phyloP scores from a whole-genome alignment of 2,113 vertebrate species.

The Tricholaema leucomelas region DNA sequence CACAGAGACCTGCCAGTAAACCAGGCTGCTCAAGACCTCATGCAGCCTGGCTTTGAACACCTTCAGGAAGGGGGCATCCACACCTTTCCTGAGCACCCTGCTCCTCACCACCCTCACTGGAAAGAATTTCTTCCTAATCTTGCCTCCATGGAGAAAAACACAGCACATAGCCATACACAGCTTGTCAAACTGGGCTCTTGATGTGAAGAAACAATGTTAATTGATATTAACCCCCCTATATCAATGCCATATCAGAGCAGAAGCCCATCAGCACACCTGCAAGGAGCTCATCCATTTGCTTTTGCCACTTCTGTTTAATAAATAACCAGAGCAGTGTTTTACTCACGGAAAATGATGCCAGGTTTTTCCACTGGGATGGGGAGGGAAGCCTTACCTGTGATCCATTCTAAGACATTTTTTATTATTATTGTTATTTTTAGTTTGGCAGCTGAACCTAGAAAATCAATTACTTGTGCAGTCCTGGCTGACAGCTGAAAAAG shows the following conservation, averaged over 20 bases:
- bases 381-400: not conserved
- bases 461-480: slow-evolving; percentile 54
- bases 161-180: not conserved
- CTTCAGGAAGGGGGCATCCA: too few species aligned
- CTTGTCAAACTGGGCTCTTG: not conserved
- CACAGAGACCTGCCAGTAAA: too few species aligned
- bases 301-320: not conserved
- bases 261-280: not conserved
- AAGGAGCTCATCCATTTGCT: not conserved
- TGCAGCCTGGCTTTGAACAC: too few species aligned
- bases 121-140: too few species aligned
- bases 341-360: not conserved
- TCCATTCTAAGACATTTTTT: slow-evolving; percentile 6
- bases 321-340: not conserved
- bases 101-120: too few species aligned
- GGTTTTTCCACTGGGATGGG: not conserved
- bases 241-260: not conserved
- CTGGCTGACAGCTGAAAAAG: slow-evolving; percentile 40
- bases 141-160: not conserved
- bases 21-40: too few species aligned
- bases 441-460: slow-evolving; percentile 47
- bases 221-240: not conserved
- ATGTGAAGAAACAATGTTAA: not conserved
- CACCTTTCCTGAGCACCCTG: too few species aligned
- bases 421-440: slow-evolving; percentile 46